phyloP scores from a whole-genome alignment of 53 echinoderm and acorn worm species.

The Holothuria scabra region DNA sequence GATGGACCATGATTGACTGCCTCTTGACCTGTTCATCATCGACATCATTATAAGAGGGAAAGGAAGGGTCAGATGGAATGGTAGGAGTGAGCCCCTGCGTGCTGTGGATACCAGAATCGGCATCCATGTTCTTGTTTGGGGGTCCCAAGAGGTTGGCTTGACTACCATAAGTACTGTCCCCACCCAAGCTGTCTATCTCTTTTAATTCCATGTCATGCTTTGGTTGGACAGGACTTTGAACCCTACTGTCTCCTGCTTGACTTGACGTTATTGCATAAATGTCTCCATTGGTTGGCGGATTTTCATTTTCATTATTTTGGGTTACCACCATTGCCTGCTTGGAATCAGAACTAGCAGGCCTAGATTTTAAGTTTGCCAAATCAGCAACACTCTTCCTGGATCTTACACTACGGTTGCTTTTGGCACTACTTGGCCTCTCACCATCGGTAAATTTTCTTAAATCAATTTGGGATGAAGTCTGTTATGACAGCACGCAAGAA shows the following conservation, averaged over 20 bases:
- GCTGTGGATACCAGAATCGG: slow-evolving; percentile 96
- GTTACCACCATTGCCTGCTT: slow-evolving; percentile 29
- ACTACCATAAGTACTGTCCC: slow-evolving; percentile 77
- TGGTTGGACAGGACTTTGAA: not conserved
- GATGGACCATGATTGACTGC: slow-evolving; percentile 66
- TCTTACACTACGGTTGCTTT: slow-evolving; percentile 55
- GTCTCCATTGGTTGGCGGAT: slow-evolving; percentile 7
- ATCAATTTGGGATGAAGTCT: slow-evolving; percentile 83
- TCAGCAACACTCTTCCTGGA: not conserved
- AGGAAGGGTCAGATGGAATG: slow-evolving; percentile 63
- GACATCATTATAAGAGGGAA: slow-evolving; percentile 62
- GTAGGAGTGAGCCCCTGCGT: slow-evolving; percentile 90
- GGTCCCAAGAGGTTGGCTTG: slow-evolving; percentile 71
- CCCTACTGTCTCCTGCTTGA: slow-evolving; percentile 12
- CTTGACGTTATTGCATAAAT: slow-evolving; percentile 19
- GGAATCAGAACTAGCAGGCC: slow-evolving; percentile 11
- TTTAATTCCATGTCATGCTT: slow-evolving; percentile 28
- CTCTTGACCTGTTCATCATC: slow-evolving; percentile 71
- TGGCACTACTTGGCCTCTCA: slow-evolving; percentile 30
- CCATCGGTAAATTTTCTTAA: slow-evolving; percentile 58
- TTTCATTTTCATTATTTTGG: not conserved
- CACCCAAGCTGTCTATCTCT: slow-evolving; percentile 80
- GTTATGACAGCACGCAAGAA: slow-evolving; percentile 8
- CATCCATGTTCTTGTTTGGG: slow-evolving; percentile 63
- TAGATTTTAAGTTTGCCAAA: slow-evolving; percentile 2